Base-by-base conservation (phyloP, 2,113 vertebrate species). In the Martes martes region DNA sequence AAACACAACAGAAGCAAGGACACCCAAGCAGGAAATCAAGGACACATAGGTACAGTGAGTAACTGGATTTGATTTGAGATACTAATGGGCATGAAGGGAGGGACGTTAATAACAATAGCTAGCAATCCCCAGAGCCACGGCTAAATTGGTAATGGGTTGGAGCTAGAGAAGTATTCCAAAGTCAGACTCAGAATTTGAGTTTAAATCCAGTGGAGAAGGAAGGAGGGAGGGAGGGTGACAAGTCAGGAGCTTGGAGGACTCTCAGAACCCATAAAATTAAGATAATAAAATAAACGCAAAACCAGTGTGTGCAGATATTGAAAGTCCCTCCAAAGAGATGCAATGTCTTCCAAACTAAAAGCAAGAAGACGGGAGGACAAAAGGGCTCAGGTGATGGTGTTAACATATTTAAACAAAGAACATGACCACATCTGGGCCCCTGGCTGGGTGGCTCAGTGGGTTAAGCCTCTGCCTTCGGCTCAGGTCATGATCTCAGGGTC, bases 1-100 rank as follows among this genome's bases (percentile, higher is more conserved):
- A 96, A 95, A 76, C 50, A 59, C 28, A 67, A 57, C 18, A 96
- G 61, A 95, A 94, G 93, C 80, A 96, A 96, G 67, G 69, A 80
- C 28, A 63, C 31, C 0, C 59, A 59, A 89, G 33, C 9, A 86
- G 76, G 74, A 92, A 96, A 91, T 82, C 69, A 95, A 97, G 78
- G 74, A 93, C 26, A 42, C 0, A 9, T 0, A 91, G 31, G 55
- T 39, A 67, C 11, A 31, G 19, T 33, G 61, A 86, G 10, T 78
- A 94, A 89, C 47, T 59, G 36, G 50, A 50, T 94, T 86, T 94
- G 84, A 85, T 24, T 14, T 39, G 67, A 80, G 76, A 81, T 9
- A 3, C 3, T 80, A 57, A 61, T 6, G 45, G 81, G 57, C 63
- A 81, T 7, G 28, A 92, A 57, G 36, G 28, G 42, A 89, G 36